Evolutionary conservation across 35 echinoderm and acorn worm genomes (phyloP).

Genomic region (Apostichopus japonicus): DNA sequence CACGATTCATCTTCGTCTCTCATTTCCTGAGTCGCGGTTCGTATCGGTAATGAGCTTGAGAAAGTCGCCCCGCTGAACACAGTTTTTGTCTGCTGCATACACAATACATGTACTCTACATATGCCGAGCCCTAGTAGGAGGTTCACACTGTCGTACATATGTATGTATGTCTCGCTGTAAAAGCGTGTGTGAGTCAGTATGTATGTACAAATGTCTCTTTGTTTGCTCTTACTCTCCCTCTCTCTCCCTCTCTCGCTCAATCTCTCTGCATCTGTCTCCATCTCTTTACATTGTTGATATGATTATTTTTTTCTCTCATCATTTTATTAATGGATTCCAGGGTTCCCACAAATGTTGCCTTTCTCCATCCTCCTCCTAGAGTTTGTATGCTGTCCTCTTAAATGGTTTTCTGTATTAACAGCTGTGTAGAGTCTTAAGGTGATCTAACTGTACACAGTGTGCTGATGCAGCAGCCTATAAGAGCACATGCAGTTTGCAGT

Average conservation of each 20-base stretch:
- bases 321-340: neutral
- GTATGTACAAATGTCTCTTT: neutral
- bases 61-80: neutral
- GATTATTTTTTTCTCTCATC: neutral
- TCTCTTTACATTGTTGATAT: neutral
- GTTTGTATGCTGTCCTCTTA: neutral
- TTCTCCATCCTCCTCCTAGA: too few relatives aligned
- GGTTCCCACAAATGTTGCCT: neutral
- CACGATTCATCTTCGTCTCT: neutral
- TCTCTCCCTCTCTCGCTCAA: too few relatives aligned
- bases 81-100: neutral
- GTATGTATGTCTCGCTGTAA: neutral
- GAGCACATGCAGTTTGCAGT: too few relatives aligned
- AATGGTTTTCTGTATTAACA: constrained; percentile 5
- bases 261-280: neutral
- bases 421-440: neutral
- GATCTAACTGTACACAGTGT: too few relatives aligned
- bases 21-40: neutral
- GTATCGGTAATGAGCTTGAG: neutral
- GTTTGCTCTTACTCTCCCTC: too few relatives aligned
- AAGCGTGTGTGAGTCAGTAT: neutral
- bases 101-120: too few relatives aligned
- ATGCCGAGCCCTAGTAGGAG: too few relatives aligned
- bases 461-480: too few relatives aligned
- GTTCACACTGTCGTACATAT: too few relatives aligned